Evolutionary conservation across 2,888 invertebrate genomes (phyloP), one percentile per base, ranked within the genome.

Genomic region (Cantharis rufa): DNA sequence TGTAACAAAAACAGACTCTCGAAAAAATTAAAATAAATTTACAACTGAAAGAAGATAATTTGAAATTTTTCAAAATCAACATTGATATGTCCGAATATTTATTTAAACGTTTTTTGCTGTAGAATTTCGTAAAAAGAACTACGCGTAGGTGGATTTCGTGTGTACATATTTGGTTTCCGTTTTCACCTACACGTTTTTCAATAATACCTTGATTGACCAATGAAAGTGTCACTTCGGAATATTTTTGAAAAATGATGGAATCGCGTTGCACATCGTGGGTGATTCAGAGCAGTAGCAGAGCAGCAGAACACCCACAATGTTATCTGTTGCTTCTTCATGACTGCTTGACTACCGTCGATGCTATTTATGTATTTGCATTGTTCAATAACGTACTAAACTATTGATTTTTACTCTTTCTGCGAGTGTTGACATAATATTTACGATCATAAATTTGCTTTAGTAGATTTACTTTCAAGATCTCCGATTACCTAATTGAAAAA

Each of bases 271-370:
- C 79, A 62, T 80, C 79, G 80, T 82, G 80, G 81, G 81, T 80
- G 82, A 81, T 70, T 77, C 78, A 71, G 69, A 73, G 72, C 76
- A 79, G 78, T 78, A 79, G 77, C 79, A 75, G 82, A 79, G 78
- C 76, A 80, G 77, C 79, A 75, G 82, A 79, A 81, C 82, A 82
- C 82, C 81, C 82, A 82, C 82, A 79, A 81, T 78, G 81, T 80
- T 82, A 81, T 81, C 81, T 80, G 72, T 69, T 72, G 74, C 76
- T 74, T 71, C 21, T 61, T 66, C 78, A 78, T 69, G 71, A 81
- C 81, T 81, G 80, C 80, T 72, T 62, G 71, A 81, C 81, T 81
- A 81, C 80, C 73, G 81, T 78, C 79, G 77, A 79, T 76, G 72
- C 71, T 81, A 81, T 82, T 82, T 81, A 81, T 82, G 80, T 77